These are phyloP conservation scores for Glandiceps talaboti DNA, from an alignment of 53 echinoderm and acorn worm species.

Conservation along the genomic window DNA sequence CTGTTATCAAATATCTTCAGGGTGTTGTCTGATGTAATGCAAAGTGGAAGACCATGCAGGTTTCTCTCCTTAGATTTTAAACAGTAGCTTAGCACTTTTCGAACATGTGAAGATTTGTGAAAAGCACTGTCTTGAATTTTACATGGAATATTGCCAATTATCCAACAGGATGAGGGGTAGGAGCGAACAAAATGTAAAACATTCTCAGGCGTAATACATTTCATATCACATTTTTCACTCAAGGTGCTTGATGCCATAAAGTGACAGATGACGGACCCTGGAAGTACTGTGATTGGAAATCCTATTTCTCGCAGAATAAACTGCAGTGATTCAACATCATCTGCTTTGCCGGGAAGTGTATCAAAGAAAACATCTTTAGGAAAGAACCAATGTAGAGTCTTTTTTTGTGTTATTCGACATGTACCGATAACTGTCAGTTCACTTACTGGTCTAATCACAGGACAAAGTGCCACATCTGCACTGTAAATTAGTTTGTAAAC, in stretches of 20 bases:
- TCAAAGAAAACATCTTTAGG: neutral
- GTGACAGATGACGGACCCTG: neutral
- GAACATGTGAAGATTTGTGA: neutral
- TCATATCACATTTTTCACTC: neutral
- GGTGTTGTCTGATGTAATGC: neutral
- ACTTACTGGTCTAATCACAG: neutral
- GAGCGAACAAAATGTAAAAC: neutral
- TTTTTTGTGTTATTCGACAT: neutral
- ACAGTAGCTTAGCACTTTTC: neutral
- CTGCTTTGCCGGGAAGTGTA: neutral
- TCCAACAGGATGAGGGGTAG: neutral
- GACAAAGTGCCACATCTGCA: neutral
- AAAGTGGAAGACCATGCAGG: neutral
- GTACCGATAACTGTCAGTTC: neutral
- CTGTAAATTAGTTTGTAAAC: neutral
- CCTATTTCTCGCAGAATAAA: neutral
- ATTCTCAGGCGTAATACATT: neutral
- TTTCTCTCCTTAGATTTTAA: neutral
- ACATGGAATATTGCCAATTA: neutral
- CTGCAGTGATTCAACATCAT: neutral
- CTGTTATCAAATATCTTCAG: neutral
- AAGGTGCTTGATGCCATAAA: neutral
- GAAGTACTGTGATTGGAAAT: neutral
- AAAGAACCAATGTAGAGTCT: neutral
- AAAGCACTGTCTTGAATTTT: no score